These are phyloP conservation scores for Apus apus DNA, from an alignment of 2,113 vertebrate genomes.

Conservation along the genomic window DNA sequence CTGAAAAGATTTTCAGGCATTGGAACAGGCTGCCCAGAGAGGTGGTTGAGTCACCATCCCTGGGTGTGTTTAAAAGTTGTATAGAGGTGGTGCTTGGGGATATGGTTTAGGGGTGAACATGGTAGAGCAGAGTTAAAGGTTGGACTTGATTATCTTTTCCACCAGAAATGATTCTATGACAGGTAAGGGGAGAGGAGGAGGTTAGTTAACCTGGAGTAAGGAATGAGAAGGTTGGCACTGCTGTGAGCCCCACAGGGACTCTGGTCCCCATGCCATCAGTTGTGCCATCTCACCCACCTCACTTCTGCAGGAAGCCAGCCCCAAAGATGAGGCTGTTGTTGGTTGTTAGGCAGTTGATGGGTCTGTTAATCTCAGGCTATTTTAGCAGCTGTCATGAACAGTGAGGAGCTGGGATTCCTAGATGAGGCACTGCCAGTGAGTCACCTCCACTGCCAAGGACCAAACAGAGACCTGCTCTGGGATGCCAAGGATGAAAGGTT, in stretches of 20 bases:
- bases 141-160: no score
- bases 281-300: no score
- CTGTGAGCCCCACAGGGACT: rapidly evolving
- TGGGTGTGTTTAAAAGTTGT: no score
- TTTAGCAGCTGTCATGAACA: conserved; percentile 1
- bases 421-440: neutral
- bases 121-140: no score
- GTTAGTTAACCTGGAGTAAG: neutral
- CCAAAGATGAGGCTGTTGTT: neutral
- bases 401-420: neutral
- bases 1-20: no score
- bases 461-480: neutral
- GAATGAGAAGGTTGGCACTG: neutral
- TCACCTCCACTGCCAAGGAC: neutral
- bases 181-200: neutral
- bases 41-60: no score
- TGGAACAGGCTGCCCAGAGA: no score
- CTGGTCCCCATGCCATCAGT: no score
- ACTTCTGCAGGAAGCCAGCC: neutral
- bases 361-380: neutral
- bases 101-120: no score
- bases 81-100: no score
- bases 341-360: neutral
- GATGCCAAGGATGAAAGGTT: conserved; percentile 21
- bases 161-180: no score